Conservation (phyloP, 2,888 invertebrate genomes). For the Sphaerophoria taeniata region DNA sequence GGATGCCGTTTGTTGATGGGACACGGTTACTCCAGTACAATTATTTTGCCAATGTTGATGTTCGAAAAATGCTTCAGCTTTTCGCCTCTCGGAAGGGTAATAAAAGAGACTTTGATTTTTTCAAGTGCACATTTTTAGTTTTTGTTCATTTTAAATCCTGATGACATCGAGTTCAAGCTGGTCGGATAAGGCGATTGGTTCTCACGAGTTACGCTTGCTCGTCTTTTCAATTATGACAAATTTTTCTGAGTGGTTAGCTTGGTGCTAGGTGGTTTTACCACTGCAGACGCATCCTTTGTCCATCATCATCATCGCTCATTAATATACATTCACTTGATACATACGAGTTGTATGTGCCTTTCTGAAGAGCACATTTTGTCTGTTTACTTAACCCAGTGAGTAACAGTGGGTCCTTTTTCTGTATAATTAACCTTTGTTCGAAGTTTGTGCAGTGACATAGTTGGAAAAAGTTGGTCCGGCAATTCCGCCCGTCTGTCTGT, state of each 20-base stretch:
- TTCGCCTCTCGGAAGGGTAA: constrained; percentile 56
- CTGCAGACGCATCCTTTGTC: constrained; percentile 47
- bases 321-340: constrained; percentile 67
- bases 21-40: constrained; percentile 48
- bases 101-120: constrained; percentile 69
- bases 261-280: constrained; percentile 27
- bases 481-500: too few species aligned
- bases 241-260: constrained; percentile 81
- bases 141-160: background rate
- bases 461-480: too few species aligned
- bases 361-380: constrained; percentile 40
- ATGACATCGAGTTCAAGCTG: constrained; percentile 31
- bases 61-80: constrained; percentile 63
- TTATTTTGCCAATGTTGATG: constrained; percentile 73
- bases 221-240: too few species aligned
- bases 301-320: constrained; percentile 70
- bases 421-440: too few species aligned
- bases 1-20: constrained; percentile 1
- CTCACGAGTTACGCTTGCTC: constrained; percentile 66
- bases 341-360: constrained; percentile 23
- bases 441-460: too few species aligned
- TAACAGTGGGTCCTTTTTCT: too few species aligned
- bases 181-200: constrained; percentile 71
- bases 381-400: constrained; percentile 41
- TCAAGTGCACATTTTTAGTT: constrained; percentile 37